These are phyloP conservation scores for Heterotilapia buettikoferi DNA, from an alignment of 2,113 vertebrate genomes.

Conservation along the genomic window DNA sequence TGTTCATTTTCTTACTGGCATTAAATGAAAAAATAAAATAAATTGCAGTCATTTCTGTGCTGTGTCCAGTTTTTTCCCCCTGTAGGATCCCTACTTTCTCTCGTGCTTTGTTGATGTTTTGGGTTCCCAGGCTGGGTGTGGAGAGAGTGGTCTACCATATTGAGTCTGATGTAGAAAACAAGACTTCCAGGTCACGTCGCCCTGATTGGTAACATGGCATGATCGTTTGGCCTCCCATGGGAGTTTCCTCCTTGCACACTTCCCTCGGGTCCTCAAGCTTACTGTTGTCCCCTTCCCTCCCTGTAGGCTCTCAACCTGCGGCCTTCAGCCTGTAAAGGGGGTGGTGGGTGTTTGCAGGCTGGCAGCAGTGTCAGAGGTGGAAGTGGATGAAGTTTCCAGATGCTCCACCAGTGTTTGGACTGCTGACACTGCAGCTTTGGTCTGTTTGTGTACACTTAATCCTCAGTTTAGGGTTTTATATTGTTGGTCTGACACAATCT, in stretches of 20 bases:
- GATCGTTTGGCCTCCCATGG: conserved; percentile 44
- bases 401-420: conserved; percentile 38
- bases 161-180: conserved; percentile 55
- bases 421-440: conserved; percentile 14
- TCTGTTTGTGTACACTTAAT: neutral
- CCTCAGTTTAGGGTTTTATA: neutral
- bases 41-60: neutral
- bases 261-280: conserved; percentile 37
- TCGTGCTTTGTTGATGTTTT: neutral
- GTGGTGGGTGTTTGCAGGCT: conserved; percentile 3
- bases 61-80: neutral
- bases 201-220: conserved; percentile 22
- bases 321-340: conserved; percentile 10
- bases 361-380: conserved; percentile 16
- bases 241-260: conserved; percentile 31
- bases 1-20: fast-evolving
- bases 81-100: neutral
- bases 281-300: neutral
- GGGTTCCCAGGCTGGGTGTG: conserved; percentile 37
- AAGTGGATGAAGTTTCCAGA: conserved; percentile 67
- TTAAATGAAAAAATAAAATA: neutral
- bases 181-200: conserved; percentile 38
- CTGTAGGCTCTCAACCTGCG: conserved; percentile 37
- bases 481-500: neutral
- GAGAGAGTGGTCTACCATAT: conserved; percentile 62